Evolutionary conservation across 2,888 invertebrate species (phyloP), one percentile per base, ranked within the genome.

Genomic region (Rhaphigaster nebulosa): DNA sequence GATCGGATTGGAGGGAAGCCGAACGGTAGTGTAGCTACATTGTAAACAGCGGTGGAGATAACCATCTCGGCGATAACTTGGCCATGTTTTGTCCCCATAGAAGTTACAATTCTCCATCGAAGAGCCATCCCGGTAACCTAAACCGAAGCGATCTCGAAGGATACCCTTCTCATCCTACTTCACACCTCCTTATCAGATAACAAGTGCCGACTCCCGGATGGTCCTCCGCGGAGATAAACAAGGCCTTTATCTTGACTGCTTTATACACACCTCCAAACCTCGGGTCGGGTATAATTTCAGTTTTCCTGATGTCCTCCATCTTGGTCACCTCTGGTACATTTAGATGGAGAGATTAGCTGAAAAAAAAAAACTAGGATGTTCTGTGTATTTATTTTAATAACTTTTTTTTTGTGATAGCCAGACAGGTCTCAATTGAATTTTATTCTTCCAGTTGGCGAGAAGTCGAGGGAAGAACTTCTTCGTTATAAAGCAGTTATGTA

Each of bases 121-220:
- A 45, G 45, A 38, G 38, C 84, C 84, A 84, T 84, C 84, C 45
- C 45, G 84, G 84, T 84, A 84, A 84, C 84, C 84, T 15, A 45
- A 84, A 84, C 84, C 84, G n/a, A 84, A 84, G 45, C 41, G 84
- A 84, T 84, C 84, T 13, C 23, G 18, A 13, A 6, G 45, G 84
- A 84, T 84, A 84, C 12, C 45, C 84, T 15, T 45, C 84, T 84
- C 45, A 45, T 84, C 84, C 84, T 84, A 41, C 84, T 84, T 84
- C 84, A 84, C 84, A 84, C 84, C 84, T 84, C 84, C 45, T 84
- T 84, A 84, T 84, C 84, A 41, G 84, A 84, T 84, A 84, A 84
- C 38, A 84, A 38, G n/a, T 20, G 41, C 84, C 45, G 84, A 84
- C 84, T 84, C 45, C 84, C 45, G 70, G 70, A 76, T 76, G 70